These are phyloP conservation scores for Pachyuromys duprasi DNA, from an alignment of 2,797 vertebrate species.

Conservation along the genomic window DNA sequence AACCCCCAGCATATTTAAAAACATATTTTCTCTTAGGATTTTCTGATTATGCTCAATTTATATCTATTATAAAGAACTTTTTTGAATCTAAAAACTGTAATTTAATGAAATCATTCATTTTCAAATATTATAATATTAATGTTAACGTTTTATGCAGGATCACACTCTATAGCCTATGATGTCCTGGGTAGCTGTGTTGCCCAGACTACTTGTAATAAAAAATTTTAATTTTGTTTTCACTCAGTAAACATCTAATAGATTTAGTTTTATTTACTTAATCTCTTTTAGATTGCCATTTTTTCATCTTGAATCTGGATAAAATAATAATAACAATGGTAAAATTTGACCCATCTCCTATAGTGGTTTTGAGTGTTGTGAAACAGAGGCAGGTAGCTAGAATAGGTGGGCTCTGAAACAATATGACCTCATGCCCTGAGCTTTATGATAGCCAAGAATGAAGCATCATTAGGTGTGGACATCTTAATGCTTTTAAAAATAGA, in stretches of 20 bases:
- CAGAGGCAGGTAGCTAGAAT: neutral
- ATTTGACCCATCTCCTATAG: neutral
- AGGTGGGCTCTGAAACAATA: conserved; percentile 1
- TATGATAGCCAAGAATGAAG: neutral
- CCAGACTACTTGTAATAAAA: neutral
- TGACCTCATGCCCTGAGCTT: neutral
- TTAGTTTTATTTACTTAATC: neutral
- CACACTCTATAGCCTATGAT: neutral
- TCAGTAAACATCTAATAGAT: neutral
- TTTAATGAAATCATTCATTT: neutral
- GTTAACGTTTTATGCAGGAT: neutral
- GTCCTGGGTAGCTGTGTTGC: neutral
- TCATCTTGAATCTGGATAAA: conserved; percentile 8
- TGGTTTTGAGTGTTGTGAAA: neutral
- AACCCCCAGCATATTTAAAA: neutral
- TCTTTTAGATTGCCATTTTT: conserved; percentile 1
- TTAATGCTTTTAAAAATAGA: conserved; percentile 31
- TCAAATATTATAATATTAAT: neutral
- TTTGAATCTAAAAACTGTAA: neutral
- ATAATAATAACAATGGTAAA: neutral
- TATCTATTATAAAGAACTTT: neutral
- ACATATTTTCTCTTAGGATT: neutral
- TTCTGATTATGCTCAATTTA: neutral
- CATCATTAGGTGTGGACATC: neutral
- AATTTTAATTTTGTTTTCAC: neutral